A percentile compares a stretch with the other conserved stretches of the same genome.
These are phyloP conservation scores for Alfaro cultratus DNA, from an alignment of 2,797 vertebrate genomes.

Conservation along the genomic window DNA sequence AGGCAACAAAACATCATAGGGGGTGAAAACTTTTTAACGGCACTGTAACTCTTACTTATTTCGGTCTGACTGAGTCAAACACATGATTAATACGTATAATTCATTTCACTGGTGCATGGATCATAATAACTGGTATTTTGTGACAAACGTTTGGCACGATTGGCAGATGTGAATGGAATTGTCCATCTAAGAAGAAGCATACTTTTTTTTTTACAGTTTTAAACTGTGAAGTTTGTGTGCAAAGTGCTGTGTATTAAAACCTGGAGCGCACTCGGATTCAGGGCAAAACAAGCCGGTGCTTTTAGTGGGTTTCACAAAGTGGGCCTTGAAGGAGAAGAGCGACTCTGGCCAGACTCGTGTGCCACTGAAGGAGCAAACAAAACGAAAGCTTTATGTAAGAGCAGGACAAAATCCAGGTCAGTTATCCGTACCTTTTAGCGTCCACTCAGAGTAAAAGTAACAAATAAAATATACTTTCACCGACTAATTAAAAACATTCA, in stretches of 20 bases:
- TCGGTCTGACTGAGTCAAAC: too few species aligned
- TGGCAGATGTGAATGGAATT: not conserved
- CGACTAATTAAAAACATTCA: not conserved
- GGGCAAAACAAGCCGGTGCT: constrained; percentile 40
- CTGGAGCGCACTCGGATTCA: constrained; percentile 18
- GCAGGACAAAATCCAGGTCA: not conserved
- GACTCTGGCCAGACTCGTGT: constrained; percentile 20
- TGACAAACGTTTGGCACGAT: not conserved
- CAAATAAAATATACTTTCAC: constrained; percentile 77
- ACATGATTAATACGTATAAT: too few species aligned
- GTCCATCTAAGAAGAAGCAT: not conserved
- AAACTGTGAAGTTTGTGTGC: not conserved
- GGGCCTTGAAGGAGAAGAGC: constrained; percentile 46
- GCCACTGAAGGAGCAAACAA: constrained; percentile 9
- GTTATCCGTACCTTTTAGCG: not conserved
- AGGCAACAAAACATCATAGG: not conserved
- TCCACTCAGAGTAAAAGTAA: not conserved
- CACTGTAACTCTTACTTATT: not conserved
- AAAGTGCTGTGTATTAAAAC: constrained; percentile 26
- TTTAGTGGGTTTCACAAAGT: constrained; percentile 65
- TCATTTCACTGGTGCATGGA: too few species aligned
- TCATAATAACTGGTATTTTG: not conserved
- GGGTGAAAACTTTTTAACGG: not conserved
- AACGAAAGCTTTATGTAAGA: constrained; percentile 10
- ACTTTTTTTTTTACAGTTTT: not conserved